These are phyloP conservation scores for Nothobranchius kuhntae DNA, from an alignment of 2,113 vertebrate species.

Conservation along the genomic window DNA sequence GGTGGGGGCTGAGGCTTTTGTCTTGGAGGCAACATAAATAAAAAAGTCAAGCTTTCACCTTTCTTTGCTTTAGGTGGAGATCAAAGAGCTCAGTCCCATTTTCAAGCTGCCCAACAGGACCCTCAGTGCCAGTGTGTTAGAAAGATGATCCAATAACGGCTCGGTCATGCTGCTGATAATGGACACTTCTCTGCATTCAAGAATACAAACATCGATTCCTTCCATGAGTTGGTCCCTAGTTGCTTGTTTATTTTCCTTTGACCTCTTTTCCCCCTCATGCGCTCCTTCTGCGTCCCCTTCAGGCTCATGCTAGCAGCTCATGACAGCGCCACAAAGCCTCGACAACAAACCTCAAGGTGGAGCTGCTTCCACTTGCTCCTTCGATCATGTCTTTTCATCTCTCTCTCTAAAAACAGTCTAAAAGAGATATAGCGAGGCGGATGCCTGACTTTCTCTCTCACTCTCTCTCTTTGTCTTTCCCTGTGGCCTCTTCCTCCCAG, in stretches of 20 bases:
- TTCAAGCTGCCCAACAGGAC: slow-evolving; percentile 28
- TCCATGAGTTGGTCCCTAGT: slow-evolving; percentile 14
- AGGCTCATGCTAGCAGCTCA: slow-evolving; percentile 48
- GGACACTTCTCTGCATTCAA: slow-evolving; percentile 27
- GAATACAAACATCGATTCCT: slow-evolving; percentile 28
- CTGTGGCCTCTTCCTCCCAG: slow-evolving; percentile 37
- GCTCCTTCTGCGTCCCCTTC: slow-evolving; percentile 17
- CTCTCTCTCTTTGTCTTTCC: slow-evolving; percentile 15
- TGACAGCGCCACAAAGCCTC: slow-evolving; percentile 44
- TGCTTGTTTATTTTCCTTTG: slow-evolving; percentile 26
- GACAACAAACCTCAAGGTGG: slow-evolving; percentile 41
- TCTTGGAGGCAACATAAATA: slow-evolving; percentile 12
- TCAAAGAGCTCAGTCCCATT: slow-evolving; percentile 34
- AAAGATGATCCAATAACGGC: slow-evolving; percentile 40
- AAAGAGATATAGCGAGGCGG: slow-evolving; percentile 22
- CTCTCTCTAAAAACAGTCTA: slow-evolving; percentile 29
- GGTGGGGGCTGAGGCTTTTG: slow-evolving; percentile 11
- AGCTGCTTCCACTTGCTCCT: slow-evolving; percentile 28
- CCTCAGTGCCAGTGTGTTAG: slow-evolving; percentile 8
- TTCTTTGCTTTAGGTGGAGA: slow-evolving; percentile 22
- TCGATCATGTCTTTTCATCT: slow-evolving; percentile 49
- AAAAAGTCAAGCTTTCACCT: slow-evolving; percentile 26
- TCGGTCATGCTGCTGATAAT: slow-evolving; percentile 28
- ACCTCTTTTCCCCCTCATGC: slow-evolving; percentile 4
- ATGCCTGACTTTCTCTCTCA: slow-evolving; percentile 1